Evolutionary conservation across 1,140 invertebrate genomes (phyloP), one percentile per base, ranked within the genome.

Genomic region (Drosophila prosaltans): DNA sequence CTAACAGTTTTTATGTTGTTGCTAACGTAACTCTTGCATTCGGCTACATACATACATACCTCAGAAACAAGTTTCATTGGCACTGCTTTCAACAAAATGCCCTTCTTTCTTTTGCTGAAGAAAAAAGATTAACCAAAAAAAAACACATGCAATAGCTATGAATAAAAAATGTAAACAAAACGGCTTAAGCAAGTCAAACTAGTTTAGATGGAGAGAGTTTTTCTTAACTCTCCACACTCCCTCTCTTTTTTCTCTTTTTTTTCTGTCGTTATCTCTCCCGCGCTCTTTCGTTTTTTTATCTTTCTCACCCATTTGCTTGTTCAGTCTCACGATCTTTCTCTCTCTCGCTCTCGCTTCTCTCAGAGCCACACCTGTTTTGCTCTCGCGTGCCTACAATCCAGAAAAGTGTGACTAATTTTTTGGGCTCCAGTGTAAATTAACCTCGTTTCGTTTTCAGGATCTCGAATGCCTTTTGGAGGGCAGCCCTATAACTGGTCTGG

Each of bases 121-220:
- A 32, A 45, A 45, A 26, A 41, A 8, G 21, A 55, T 66, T 57
- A 39, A 69, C 59, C 68, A 84, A 70, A 51, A 70, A 78, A 78
- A 74, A 78, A 1, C 48, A 74, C 63, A 78, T 63, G 75, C 74
- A 78, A 78, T 68, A 78, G 45, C 69, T 69, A 81, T 71, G 61
- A 83, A 72, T 74, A 89, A 75, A 78, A 80, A 89, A 89, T 89
- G 84, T 90, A 89, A 89, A 89, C 84, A 89, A 89, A 76, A 76
- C 79, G 71, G 60, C 51, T 78, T 80, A 69, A 75, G 63, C 77
- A 83, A 80, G 83, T 79, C 72, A 40, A 85, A 89, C 85, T 70
- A 67, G 85, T 88, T 88, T 89, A 36, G 28, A 54, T 9, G 55
- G 61, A 68, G 32, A 55, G 40, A 55, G 43, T 28, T 28, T 2